phyloP scores from a whole-genome alignment of 2,797 vertebrate genomes.

The Myiothlypis chrysogaster region DNA sequence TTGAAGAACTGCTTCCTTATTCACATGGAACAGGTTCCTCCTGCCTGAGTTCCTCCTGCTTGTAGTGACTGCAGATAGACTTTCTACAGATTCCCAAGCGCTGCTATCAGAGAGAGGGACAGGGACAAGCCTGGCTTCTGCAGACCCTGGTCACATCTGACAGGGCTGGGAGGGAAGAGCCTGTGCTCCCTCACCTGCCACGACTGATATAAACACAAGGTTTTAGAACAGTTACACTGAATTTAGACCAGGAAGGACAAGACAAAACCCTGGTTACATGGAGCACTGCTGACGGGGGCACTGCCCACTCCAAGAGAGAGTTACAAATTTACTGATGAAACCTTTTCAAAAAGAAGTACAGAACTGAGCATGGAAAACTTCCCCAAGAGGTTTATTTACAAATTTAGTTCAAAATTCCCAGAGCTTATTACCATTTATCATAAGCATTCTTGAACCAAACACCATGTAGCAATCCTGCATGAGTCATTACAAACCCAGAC shows the following conservation, averaged over 20 bases:
- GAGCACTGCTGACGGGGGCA: background rate
- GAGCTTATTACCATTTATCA: background rate
- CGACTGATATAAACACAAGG: background rate
- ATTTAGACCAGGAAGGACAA: fast-evolving
- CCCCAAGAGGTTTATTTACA: background rate
- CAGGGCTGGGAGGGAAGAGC: background rate
- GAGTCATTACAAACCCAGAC: background rate
- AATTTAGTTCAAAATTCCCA: conserved; percentile 11
- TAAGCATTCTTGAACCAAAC: background rate
- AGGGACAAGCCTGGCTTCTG: background rate
- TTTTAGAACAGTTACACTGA: background rate
- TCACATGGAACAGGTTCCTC: background rate
- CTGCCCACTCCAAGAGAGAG: background rate
- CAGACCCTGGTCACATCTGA: background rate
- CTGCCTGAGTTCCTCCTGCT: background rate
- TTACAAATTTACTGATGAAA: background rate
- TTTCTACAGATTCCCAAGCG: background rate
- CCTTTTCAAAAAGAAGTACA: background rate
- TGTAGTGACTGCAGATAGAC: background rate
- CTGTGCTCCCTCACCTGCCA: background rate
- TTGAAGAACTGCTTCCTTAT: background rate
- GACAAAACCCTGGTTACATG: background rate
- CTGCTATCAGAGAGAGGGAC: background rate
- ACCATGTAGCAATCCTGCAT: background rate
- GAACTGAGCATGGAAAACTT: background rate